A percentile compares a stretch with the other conserved stretches of the same genome.
Evolutionary conservation across 2,797 vertebrate genomes (phyloP).

Genomic region (Lepilemur ruficaudatus): DNA sequence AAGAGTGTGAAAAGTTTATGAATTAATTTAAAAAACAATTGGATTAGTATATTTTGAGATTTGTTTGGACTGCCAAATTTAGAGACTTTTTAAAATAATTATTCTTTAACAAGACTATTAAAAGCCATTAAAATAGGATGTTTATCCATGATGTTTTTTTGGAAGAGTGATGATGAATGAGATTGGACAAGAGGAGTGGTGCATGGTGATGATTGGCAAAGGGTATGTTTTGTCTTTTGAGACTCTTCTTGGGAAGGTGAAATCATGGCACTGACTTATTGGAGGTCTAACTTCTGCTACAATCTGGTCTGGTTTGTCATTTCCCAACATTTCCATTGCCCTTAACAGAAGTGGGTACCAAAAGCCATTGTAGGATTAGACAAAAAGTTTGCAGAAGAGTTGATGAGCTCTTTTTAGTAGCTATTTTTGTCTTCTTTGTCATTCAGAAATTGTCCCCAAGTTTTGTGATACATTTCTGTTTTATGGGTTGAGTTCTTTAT

Average conservation of each 20-base stretch:
- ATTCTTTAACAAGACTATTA: neutral
- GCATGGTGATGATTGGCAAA: neutral
- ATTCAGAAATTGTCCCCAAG: slow-evolving; percentile 25
- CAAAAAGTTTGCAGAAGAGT: neutral
- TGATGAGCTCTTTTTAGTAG: neutral
- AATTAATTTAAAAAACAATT: slow-evolving; percentile 26
- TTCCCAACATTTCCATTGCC: neutral
- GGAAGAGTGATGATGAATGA: neutral
- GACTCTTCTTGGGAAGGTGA: neutral
- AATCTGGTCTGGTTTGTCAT: neutral
- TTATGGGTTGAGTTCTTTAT: neutral
- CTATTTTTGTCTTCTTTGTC: neutral
- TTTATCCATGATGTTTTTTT: neutral
- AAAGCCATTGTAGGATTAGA: neutral
- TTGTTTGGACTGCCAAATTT: slow-evolving; percentile 11
- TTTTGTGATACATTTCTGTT: slow-evolving; percentile 37
- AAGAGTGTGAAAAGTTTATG: slow-evolving; percentile 24
- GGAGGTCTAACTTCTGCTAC: neutral
- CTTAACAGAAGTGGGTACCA: neutral
- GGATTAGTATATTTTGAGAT: slow-evolving; percentile 25
- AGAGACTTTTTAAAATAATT: neutral
- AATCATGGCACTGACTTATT: neutral
- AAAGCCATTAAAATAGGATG: neutral
- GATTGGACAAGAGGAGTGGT: neutral
- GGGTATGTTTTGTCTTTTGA: neutral